phyloP scores from a whole-genome alignment of 23 tunicate genomes.

The Halocynthia roretzi region DNA sequence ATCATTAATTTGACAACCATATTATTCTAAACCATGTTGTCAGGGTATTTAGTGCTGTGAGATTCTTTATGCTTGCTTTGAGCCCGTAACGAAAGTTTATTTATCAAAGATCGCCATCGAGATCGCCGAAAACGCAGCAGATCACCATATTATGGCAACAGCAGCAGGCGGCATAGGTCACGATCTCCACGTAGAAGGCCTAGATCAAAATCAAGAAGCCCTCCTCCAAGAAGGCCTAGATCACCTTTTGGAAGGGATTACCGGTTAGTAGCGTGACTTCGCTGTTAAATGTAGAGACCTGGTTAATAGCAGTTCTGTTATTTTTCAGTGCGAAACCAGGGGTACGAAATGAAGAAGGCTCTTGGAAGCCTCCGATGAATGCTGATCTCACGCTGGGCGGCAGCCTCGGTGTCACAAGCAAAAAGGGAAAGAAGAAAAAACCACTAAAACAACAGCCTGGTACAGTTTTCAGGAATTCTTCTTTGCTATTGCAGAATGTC shows the following conservation, averaged over 20 bases:
- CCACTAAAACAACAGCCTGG: conserved; percentile 35
- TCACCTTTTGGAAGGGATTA: conserved; percentile 22
- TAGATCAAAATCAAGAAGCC: conserved; percentile 24
- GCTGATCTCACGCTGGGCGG: conserved; percentile 75
- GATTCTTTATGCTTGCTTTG: too few species aligned
- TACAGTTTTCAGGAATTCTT: not conserved
- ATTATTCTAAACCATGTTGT: too few species aligned
- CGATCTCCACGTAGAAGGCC: conserved; percentile 38
- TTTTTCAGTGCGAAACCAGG: too few species aligned
- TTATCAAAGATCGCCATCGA: conserved; percentile 15
- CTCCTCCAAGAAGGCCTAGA: conserved; percentile 28
- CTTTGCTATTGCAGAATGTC: not conserved
- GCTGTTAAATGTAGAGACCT: not conserved
- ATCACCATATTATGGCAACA: conserved; percentile 37
- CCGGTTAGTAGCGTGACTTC: not conserved
- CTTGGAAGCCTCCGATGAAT: conserved; percentile 52
- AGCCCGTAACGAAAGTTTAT: too few species aligned
- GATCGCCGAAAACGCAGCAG: conserved; percentile 73
- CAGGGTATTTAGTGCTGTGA: too few species aligned
- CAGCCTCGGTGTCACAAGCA: conserved; percentile 65
- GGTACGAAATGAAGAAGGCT: conserved; percentile 18
- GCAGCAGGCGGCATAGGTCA: conserved; percentile 44
- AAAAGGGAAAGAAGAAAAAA: conserved; percentile 57
- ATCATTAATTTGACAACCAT: too few species aligned
- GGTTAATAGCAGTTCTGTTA: conserved; percentile 23